Percentiles rank a stretch among this genome's conserved stretches.
phyloP scores from a whole-genome alignment of 2,888 invertebrate species.

The Eumacrocentrus americanus region DNA sequence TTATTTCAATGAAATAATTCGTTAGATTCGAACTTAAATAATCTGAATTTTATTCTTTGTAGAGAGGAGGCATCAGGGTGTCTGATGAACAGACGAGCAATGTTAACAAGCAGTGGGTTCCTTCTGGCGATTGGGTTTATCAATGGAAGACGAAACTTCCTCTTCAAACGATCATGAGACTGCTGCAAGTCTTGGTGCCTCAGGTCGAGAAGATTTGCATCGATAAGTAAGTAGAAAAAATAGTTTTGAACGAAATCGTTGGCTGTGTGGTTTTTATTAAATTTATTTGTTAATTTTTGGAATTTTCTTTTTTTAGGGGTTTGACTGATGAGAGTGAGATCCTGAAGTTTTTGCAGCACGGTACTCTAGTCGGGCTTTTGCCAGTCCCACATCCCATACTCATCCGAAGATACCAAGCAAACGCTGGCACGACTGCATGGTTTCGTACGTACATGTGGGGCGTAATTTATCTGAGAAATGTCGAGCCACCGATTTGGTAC shows the following conservation, averaged over 20 bases:
- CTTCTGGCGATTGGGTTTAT: slow-evolving; percentile 94
- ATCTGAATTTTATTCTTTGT: slow-evolving; percentile 27
- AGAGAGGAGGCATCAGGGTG: slow-evolving; percentile 72
- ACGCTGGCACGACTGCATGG: slow-evolving; percentile 98
- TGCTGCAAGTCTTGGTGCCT: slow-evolving; percentile 97
- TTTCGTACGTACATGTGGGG: slow-evolving; percentile 99
- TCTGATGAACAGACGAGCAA: slow-evolving; percentile 55
- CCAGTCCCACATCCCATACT: slow-evolving; percentile 99
- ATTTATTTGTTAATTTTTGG: no score
- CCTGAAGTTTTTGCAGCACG: slow-evolving; percentile 97
- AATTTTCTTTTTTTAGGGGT: slow-evolving; percentile 73
- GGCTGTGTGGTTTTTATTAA: no score
- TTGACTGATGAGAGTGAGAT: slow-evolving; percentile 99
- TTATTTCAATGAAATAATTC: background rate
- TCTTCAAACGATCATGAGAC: slow-evolving; percentile 97
- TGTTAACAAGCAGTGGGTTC: slow-evolving; percentile 72
- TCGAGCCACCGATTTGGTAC: slow-evolving; percentile 99
- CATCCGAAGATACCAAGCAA: slow-evolving; percentile 98
- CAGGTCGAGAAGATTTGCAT: slow-evolving; percentile 99
- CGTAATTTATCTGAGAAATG: slow-evolving; percentile 96
- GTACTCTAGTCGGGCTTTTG: slow-evolving; percentile 93
- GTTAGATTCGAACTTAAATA: background rate
- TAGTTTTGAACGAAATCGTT: no score
- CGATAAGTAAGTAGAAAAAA: slow-evolving; percentile 61
- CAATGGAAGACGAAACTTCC: slow-evolving; percentile 97